Conservation (phyloP, 1,140 invertebrate genomes). For the Ectropis grisescens region DNA sequence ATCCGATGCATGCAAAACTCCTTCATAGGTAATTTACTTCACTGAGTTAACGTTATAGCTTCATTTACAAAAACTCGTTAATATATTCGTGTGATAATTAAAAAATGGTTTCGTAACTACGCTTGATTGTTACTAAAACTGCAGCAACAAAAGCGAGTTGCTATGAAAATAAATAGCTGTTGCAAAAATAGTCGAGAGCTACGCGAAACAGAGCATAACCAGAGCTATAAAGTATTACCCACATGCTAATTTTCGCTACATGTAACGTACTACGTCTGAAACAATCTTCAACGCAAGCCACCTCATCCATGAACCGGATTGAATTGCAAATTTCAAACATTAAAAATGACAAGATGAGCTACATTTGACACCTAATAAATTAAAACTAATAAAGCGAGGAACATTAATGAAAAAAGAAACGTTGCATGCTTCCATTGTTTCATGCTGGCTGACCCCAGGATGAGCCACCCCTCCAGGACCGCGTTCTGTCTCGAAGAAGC, state of each 20-base stretch:
- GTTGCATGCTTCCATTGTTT: constrained; percentile 33
- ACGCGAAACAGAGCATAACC: constrained; percentile 53
- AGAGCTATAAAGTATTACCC: constrained; percentile 56
- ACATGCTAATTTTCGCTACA: constrained; percentile 63
- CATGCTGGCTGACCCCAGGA: constrained; percentile 37
- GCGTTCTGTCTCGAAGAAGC: constrained; percentile 17
- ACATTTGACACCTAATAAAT: constrained; percentile 17
- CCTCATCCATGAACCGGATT: constrained; percentile 38
- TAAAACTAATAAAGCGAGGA: constrained; percentile 28
- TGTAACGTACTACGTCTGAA: constrained; percentile 41
- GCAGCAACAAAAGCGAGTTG: constrained; percentile 42
- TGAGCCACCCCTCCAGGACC: constrained; percentile 49
- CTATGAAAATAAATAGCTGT: constrained; percentile 42
- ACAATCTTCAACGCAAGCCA: constrained; percentile 53
- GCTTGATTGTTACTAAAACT: too few relatives aligned
- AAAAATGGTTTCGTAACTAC: too few relatives aligned
- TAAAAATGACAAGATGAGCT: constrained; percentile 13
- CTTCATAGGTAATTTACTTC: too few relatives aligned
- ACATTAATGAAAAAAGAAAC: too few relatives aligned
- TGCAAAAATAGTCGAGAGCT: constrained; percentile 54
- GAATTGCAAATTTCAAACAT: constrained; percentile 22
- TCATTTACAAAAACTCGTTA: too few relatives aligned
- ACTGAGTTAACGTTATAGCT: too few relatives aligned
- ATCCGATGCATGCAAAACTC: constrained; percentile 12
- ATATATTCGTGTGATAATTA: too few relatives aligned